Percentiles rank a stretch among this genome's conserved stretches.
phyloP scores from a whole-genome alignment of 1,140 invertebrate species.

The Coenobita brevimanus region DNA sequence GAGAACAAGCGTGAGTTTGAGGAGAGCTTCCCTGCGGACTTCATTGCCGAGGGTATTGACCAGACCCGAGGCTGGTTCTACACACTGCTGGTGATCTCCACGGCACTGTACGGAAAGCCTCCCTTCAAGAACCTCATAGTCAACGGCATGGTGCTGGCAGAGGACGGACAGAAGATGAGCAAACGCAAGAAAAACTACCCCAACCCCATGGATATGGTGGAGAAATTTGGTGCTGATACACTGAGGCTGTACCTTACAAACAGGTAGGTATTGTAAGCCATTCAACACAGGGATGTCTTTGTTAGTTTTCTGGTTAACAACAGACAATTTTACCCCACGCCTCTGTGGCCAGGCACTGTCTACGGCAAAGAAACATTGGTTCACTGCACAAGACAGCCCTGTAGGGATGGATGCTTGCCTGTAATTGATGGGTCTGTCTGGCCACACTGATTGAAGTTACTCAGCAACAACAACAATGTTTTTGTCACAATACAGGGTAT shows the following conservation, averaged over 20 bases:
- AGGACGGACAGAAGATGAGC: slow-evolving; percentile 99
- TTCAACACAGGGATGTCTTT: too few relatives aligned
- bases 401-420: too few relatives aligned
- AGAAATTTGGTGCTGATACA: slow-evolving; percentile 98
- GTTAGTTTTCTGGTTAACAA: too few relatives aligned
- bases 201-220: slow-evolving; percentile 89
- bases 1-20: slow-evolving; percentile 94
- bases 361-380: too few relatives aligned
- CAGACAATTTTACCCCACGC: too few relatives aligned
- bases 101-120: slow-evolving; percentile 95
- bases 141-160: slow-evolving; percentile 95
- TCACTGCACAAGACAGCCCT: too few relatives aligned
- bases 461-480: not conserved
- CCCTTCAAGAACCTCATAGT: slow-evolving; percentile 98
- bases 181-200: slow-evolving; percentile 99
- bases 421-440: too few relatives aligned
- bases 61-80: slow-evolving; percentile 99
- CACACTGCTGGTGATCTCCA: slow-evolving; percentile 96
- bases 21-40: slow-evolving; percentile 97
- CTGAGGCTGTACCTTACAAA: slow-evolving; percentile 97
- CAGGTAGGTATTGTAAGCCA: too few relatives aligned
- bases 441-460: too few relatives aligned
- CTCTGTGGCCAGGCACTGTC: too few relatives aligned
- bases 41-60: slow-evolving; percentile 99
- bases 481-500: too few relatives aligned